These are phyloP conservation scores for Pseudomyrmex flavicornis DNA, from an alignment of 1,140 invertebrate species.

Conservation along the genomic window DNA sequence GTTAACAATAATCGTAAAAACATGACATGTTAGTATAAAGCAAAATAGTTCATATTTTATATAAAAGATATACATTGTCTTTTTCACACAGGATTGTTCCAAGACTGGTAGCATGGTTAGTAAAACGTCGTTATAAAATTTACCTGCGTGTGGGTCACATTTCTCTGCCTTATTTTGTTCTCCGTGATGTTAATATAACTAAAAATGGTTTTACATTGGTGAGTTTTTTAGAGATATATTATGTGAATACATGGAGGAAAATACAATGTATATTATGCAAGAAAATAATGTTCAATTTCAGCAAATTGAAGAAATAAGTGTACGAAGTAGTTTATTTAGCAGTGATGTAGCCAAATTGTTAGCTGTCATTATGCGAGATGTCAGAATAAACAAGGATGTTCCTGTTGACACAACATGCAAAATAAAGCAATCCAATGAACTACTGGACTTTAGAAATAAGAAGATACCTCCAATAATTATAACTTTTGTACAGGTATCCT, in stretches of 20 bases:
- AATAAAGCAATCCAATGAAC: constrained; percentile 76
- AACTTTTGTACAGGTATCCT: constrained; percentile 91
- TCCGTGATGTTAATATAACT: constrained; percentile 88
- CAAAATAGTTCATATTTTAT: constrained; percentile 2
- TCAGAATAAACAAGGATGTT: constrained; percentile 93
- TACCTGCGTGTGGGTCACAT: constrained; percentile 89
- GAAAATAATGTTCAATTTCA: constrained; percentile 81
- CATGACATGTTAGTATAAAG: neutral
- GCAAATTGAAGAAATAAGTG: constrained; percentile 94
- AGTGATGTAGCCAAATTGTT: constrained; percentile 95
- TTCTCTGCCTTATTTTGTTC: constrained; percentile 88
- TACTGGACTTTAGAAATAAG: constrained; percentile 89
- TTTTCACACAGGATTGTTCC: constrained; percentile 87
- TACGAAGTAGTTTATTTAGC: constrained; percentile 95
- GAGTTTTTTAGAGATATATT: constrained; percentile 79
- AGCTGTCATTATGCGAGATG: constrained; percentile 93
- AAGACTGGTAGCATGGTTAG: constrained; percentile 88
- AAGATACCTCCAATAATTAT: constrained; percentile 92
- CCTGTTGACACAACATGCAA: constrained; percentile 70
- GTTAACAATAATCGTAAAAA: constrained; percentile 27
- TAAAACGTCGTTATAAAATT: constrained; percentile 88
- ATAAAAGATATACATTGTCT: constrained; percentile 31
- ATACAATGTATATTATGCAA: constrained; percentile 43
- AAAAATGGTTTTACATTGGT: constrained; percentile 90
- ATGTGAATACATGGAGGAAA: constrained; percentile 7